Conservation (phyloP, 2,797 vertebrate species). For the Callimico goeldii region DNA sequence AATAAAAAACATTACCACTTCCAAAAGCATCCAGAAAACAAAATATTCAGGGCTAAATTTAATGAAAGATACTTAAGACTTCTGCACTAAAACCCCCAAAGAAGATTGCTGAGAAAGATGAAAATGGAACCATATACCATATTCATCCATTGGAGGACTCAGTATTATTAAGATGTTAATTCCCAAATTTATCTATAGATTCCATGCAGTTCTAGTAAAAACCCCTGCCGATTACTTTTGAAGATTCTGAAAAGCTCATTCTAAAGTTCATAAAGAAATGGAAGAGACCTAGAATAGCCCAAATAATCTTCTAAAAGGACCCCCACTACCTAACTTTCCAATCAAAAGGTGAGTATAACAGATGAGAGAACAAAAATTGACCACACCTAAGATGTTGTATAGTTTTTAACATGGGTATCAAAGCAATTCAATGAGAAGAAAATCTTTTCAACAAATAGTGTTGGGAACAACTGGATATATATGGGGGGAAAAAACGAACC, state of each 20-base stretch:
- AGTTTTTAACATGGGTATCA: background rate
- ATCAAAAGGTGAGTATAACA: background rate
- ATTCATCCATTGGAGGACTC: background rate
- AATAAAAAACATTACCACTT: background rate
- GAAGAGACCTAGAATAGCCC: background rate
- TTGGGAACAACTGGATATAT: background rate
- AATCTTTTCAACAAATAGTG: background rate
- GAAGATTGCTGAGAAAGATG: background rate
- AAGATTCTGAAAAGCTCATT: background rate
- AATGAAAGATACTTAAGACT: background rate
- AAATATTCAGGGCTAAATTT: background rate
- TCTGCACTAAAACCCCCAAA: background rate
- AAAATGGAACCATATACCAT: background rate
- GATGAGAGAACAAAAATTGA: background rate
- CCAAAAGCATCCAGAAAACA: background rate
- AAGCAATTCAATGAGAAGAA: background rate
- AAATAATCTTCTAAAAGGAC: background rate
- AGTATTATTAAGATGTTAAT: background rate
- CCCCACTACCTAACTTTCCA: background rate
- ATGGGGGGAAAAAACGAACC: no score
- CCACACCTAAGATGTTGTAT: background rate
- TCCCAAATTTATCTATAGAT: background rate
- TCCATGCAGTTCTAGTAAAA: background rate
- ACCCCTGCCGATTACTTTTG: background rate
- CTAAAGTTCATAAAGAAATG: background rate